Percentiles rank a stretch among this genome's conserved stretches.
These are phyloP conservation scores for Gari tellinella DNA, from an alignment of 2,888 invertebrate genomes.

Conservation along the genomic window DNA sequence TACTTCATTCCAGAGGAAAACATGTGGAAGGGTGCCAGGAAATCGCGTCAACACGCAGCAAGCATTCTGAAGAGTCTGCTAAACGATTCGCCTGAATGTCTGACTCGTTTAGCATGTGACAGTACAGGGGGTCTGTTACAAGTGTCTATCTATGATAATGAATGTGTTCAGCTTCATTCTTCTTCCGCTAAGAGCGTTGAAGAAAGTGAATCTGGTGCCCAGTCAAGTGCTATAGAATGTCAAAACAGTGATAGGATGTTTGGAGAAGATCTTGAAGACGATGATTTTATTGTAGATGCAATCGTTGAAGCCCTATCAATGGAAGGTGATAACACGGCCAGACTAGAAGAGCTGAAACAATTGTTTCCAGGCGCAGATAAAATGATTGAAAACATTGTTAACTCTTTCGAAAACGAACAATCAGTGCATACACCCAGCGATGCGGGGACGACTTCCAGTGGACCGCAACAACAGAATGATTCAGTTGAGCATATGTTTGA, in stretches of 20 bases:
- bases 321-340: neutral
- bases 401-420: neutral
- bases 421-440: neutral
- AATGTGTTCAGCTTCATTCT: too few species aligned
- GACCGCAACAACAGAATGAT: neutral
- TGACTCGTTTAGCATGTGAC: neutral
- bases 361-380: constrained; percentile 1
- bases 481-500: neutral
- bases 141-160: too few species aligned
- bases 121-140: neutral
- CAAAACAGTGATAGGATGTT: too few species aligned
- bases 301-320: constrained; percentile 4
- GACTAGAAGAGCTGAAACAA: neutral
- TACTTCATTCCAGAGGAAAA: constrained; percentile 33
- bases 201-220: too few species aligned
- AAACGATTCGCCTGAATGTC: neutral
- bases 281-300: constrained; percentile 6
- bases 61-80: constrained; percentile 1
- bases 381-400: neutral
- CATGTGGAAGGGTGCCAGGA: constrained; percentile 17
- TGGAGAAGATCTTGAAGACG: neutral
- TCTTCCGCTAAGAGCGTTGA: too few species aligned
- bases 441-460: neutral
- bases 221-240: too few species aligned
- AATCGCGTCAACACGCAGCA: neutral